A percentile compares a stretch with the other conserved stretches of the same genome.
Conservation (phyloP, 2,888 invertebrate species). For the Mythimna loreyi region DNA sequence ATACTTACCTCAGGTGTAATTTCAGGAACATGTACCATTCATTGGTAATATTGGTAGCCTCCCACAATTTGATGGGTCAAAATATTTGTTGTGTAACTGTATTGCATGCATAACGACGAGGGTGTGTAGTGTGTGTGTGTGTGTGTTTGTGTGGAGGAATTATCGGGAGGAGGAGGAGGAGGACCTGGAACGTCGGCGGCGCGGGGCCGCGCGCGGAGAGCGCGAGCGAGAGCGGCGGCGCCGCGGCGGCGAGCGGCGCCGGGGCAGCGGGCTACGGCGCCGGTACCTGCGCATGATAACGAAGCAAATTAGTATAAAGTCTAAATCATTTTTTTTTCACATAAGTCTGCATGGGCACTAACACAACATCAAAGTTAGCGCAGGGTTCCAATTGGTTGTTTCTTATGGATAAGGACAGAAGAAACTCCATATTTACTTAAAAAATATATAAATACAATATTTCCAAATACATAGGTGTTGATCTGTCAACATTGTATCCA, state of each 20-base stretch:
- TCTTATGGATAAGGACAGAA: no score
- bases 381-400: no score
- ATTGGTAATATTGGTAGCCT: slow-evolving; percentile 33
- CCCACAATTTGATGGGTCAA: slow-evolving; percentile 48
- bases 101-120: slow-evolving; percentile 52
- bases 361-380: no score
- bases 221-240: slow-evolving; percentile 91
- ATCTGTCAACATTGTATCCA: no score
- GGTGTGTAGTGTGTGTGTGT: slow-evolving; percentile 54
- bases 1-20: slow-evolving; percentile 75
- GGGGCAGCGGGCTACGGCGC: slow-evolving; percentile 89
- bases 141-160: slow-evolving; percentile 58
- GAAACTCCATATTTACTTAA: no score
- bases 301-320: neutral
- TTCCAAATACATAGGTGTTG: no score
- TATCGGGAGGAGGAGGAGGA: slow-evolving; percentile 94
- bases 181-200: slow-evolving; percentile 93
- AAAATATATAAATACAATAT: no score
- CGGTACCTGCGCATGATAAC: slow-evolving; percentile 79
- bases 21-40: slow-evolving; percentile 69
- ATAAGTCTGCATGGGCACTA: neutral
- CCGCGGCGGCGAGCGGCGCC: slow-evolving; percentile 91
- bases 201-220: slow-evolving; percentile 91
- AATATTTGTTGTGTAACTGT: slow-evolving; percentile 40
- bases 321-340: neutral